Percentiles rank a stretch among this genome's conserved stretches.
phyloP scores from a whole-genome alignment of 2,888 invertebrate genomes.

The Calameuta filiformis region DNA sequence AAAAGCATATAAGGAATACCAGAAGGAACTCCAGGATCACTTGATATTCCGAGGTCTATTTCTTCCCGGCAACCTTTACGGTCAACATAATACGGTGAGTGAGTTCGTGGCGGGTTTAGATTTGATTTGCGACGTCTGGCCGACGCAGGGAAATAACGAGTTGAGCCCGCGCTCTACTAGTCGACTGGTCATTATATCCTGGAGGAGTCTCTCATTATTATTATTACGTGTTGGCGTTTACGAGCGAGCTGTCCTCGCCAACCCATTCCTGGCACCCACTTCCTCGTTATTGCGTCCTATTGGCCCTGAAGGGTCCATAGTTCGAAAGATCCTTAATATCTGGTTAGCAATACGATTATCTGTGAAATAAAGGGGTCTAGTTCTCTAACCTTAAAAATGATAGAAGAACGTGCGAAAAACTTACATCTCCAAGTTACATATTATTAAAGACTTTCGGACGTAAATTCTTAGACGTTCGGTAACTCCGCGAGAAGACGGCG shows the following conservation, averaged over 20 bases:
- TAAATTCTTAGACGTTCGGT: not conserved
- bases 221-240: constrained; percentile 63
- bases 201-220: constrained; percentile 55
- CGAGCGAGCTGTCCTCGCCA: constrained; percentile 39
- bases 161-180: constrained; percentile 25
- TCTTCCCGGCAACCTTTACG: not conserved
- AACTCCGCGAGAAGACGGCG: not conserved
- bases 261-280: constrained; percentile 21
- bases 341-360: not conserved
- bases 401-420: not conserved
- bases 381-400: not conserved
- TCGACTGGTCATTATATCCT: constrained; percentile 35
- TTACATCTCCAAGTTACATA: not conserved
- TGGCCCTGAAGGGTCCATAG: not conserved
- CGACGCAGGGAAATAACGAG: constrained; percentile 36
- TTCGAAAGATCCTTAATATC: not conserved
- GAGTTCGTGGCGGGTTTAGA: constrained; percentile 7
- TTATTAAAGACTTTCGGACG: not conserved
- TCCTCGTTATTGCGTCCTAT: not conserved
- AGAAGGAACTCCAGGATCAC: not conserved
- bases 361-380: not conserved
- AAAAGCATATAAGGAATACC: not conserved
- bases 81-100: constrained; percentile 4
- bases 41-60: not conserved
- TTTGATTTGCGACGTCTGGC: constrained; percentile 42